A percentile compares a stretch with the other conserved stretches of the same genome.
These are phyloP conservation scores for Pheosia gnoma DNA, from an alignment of 2,888 invertebrate species.

Conservation along the genomic window DNA sequence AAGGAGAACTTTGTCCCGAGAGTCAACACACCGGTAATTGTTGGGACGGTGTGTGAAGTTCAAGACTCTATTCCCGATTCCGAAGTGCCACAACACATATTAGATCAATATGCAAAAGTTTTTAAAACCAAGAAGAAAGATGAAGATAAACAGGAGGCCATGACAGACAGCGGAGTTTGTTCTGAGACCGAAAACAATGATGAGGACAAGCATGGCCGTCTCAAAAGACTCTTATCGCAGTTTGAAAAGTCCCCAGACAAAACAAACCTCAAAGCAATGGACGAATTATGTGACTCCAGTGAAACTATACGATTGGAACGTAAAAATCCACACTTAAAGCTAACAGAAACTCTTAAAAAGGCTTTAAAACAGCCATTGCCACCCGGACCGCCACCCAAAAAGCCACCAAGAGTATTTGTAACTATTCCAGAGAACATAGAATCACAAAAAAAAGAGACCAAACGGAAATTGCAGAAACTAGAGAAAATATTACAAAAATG, in stretches of 20 bases:
- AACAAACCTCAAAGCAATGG: slow-evolving; percentile 63
- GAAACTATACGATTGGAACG: slow-evolving; percentile 73
- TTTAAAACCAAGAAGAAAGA: slow-evolving; percentile 65
- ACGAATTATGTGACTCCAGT: slow-evolving; percentile 66
- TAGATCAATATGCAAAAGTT: slow-evolving; percentile 78
- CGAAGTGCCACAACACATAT: slow-evolving; percentile 72
- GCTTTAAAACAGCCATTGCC: slow-evolving; percentile 88
- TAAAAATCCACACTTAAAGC: slow-evolving; percentile 71
- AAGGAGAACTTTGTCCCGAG: slow-evolving; percentile 67
- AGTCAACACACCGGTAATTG: neutral
- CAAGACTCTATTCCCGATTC: slow-evolving; percentile 65
- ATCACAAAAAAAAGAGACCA: slow-evolving; percentile 78
- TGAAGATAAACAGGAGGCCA: slow-evolving; percentile 63
- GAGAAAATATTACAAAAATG: slow-evolving; percentile 84
- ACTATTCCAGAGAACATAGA: slow-evolving; percentile 52
- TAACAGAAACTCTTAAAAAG: slow-evolving; percentile 86
- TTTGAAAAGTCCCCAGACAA: slow-evolving; percentile 39
- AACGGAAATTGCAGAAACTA: slow-evolving; percentile 86
- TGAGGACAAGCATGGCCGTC: slow-evolving; percentile 64
- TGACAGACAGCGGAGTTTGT: slow-evolving; percentile 80
- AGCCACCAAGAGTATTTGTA: slow-evolving; percentile 88
- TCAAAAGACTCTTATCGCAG: slow-evolving; percentile 51
- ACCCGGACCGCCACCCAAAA: slow-evolving; percentile 88
- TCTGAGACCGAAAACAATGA: slow-evolving; percentile 79
- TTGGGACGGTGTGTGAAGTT: slow-evolving; percentile 10